Base-by-base conservation (phyloP, 2,113 vertebrate species). In the Monopterus albus region DNA sequence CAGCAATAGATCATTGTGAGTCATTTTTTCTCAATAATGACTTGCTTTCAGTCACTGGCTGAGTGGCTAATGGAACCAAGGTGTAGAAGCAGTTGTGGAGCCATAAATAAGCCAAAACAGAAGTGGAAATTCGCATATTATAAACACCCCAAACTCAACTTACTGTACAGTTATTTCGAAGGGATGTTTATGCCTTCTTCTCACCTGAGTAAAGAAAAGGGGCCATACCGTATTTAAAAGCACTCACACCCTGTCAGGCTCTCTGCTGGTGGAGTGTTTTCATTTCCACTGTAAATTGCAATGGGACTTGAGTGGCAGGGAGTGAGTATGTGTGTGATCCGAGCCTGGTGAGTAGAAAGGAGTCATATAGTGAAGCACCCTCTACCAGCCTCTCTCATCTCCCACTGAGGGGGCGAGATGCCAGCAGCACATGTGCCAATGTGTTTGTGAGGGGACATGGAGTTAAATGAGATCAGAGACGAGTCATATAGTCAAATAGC, bases 211-310 rank as follows among this genome's bases (percentile, higher is more conserved):
- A 29, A 82, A 86, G 70, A 76, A 80, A 75, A 45, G 2, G 35
- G 55, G n/a, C 57, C 43, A 3, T 42, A 77, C 57, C 43, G 2
- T 42, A 77, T 84, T 72, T 87, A 83, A 88, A 84, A 81, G 64
- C 65, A 63, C 82, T 74, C 73, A 49, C 73, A 10, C 23, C 74
- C 53, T 63, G 72, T 86, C 88, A 86, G 63, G 79, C 43, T 58
- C 74, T 36, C 55, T 21, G 43, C 52, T 55, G 25, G 14, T 49
- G 26, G 59, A 81, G 63, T 64, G 75, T 84, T 89, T 90, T 83
- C 78, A 87, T 88, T 88, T 78, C 74, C 66, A 82, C 75, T 81
- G 82, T 77, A 83, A 91, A 89, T 91, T 88, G 69, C 66, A 69
- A 56, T 39, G 88, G 78, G 87, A 85, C 62, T 55, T 72, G 55